Percentiles rank a stretch among this genome's conserved stretches.
These are phyloP conservation scores for Automeris io DNA, from an alignment of 2,888 invertebrate species.

Conservation along the genomic window DNA sequence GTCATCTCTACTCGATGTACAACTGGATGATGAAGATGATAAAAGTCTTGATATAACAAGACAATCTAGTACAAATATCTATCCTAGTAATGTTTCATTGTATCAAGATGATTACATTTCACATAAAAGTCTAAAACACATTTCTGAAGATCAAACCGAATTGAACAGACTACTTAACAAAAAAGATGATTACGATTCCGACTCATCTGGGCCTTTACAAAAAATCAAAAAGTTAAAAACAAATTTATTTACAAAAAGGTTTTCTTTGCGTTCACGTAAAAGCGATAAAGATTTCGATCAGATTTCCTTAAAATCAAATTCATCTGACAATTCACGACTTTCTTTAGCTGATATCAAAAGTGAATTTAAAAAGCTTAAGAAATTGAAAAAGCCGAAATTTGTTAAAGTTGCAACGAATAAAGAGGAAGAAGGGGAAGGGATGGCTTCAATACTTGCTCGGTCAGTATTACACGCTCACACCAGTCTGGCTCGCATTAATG, in stretches of 20 bases:
- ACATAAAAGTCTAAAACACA: conserved; percentile 51
- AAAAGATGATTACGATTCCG: conserved; percentile 67
- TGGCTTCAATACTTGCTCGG: conserved; percentile 81
- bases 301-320: conserved; percentile 69
- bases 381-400: conserved; percentile 58
- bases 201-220: conserved; percentile 63
- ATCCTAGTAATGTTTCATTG: conserved; percentile 49
- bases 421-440: conserved; percentile 74
- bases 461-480: conserved; percentile 79
- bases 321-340: conserved; percentile 65
- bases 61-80: conserved; percentile 47
- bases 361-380: conserved; percentile 59
- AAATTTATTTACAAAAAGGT: conserved; percentile 78
- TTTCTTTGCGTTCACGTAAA: conserved; percentile 75
- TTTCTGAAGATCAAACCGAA: conserved; percentile 63
- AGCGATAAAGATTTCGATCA: conserved; percentile 73
- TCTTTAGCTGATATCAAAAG: conserved; percentile 60
- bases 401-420: conserved; percentile 46
- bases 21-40: conserved; percentile 57
- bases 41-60: conserved; percentile 40
- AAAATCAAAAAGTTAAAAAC: conserved; percentile 80
- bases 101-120: conserved; percentile 57
- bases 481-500: conserved; percentile 76
- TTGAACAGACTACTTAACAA: conserved; percentile 69
- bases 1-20: conserved; percentile 51